These are phyloP conservation scores for Sinhomidia bicolor DNA, from an alignment of 2,888 invertebrate genomes.

Conservation along the genomic window DNA sequence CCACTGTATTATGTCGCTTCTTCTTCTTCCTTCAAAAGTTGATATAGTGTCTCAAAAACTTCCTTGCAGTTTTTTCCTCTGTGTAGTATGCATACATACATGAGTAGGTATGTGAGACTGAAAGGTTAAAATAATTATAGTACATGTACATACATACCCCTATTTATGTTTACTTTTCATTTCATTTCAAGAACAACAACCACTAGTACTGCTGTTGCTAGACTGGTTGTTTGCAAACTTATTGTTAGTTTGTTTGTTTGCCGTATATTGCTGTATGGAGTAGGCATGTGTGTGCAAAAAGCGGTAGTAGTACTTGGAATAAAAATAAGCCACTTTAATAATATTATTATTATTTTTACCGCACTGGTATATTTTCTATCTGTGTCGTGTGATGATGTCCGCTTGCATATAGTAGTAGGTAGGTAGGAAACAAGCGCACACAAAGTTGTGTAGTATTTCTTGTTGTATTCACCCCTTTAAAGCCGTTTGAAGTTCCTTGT, in stretches of 20 bases:
- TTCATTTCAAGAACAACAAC: constrained; percentile 37
- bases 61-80: constrained; percentile 6
- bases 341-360: background rate
- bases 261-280: background rate
- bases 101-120: background rate
- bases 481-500: background rate
- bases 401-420: too few relatives aligned
- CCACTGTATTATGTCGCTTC: background rate
- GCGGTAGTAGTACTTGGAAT: constrained; percentile 18
- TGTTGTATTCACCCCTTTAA: too few relatives aligned
- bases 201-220: too few relatives aligned
- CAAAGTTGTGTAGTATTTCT: too few relatives aligned
- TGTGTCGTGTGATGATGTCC: too few relatives aligned
- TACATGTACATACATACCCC: background rate
- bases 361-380: too few relatives aligned
- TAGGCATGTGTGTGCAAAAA: background rate
- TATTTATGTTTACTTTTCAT: constrained; percentile 34
- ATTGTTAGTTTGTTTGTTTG: background rate
- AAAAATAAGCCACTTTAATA: background rate
- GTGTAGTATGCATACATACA: background rate
- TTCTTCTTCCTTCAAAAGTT: background rate
- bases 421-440: too few relatives aligned
- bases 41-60: background rate
- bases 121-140: constrained; percentile 17
- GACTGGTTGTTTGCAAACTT: background rate